Base-by-base conservation (phyloP, 2,797 vertebrate species). In the Distichodus sexfasciatus region DNA sequence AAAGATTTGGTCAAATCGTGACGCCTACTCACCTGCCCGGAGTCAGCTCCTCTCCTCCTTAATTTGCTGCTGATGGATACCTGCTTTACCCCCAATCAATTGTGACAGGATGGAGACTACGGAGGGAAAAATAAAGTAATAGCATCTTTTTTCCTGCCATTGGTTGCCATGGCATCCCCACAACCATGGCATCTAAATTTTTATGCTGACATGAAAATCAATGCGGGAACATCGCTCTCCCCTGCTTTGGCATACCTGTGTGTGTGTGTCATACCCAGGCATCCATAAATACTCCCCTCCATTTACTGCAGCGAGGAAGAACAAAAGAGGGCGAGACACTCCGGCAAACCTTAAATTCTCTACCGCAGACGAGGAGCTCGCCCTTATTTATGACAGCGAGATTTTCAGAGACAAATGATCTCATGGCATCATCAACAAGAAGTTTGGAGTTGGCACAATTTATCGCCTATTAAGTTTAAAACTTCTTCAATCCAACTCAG, bases 181-280 rank as follows among this genome's bases (percentile, higher is more conserved):
- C 26, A 48, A 47, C 55, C 21, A 33, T 8, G 15, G 46, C 47
- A 33, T 46, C 55, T 60, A 70, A 69, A 54, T 72, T 55, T n/a
- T 74, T 53, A 47, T 67, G 69, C 41, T 51, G 76, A 76, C 69
- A 67, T 63, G 35, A 66, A 75, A 75, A 75, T 75, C 71, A 66
- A 72, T 72, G 59, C 33, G 46, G 46, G 59, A 57, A 76, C 66
- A 69, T 63, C 47, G 53, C 51, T 63, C 51, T 74, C 55, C 9
- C 46, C 55, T 51, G 48, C 57, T 65, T 58, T 43, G 15, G 21
- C 40, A 24, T 58, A 54, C 29, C 57, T 72, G 60, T 41, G 69
- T 64, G 69, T 64, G 62, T 69, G 50, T 69, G 66, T 76, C 47
- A 36, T 67, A 55, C 66, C 59, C n/a, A 26, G 12, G 23, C 44